Evolutionary conservation across 2,888 invertebrate genomes (phyloP), one percentile per base, ranked within the genome.

Genomic region (Cataglyphis altisquamis): DNA sequence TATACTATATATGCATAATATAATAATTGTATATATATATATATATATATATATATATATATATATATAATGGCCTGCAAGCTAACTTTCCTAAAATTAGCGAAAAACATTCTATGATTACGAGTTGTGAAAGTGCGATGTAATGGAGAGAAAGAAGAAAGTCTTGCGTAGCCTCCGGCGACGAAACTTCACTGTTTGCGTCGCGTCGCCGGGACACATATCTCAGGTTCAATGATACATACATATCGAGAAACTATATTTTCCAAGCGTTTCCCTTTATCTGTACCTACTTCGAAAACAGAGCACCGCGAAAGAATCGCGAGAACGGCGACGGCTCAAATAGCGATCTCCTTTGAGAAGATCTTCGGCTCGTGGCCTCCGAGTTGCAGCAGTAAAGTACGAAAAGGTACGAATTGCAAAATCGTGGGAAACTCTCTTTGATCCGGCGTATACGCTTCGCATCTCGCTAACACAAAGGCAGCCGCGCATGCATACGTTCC

Each of bases 361-460:
- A 88, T 84, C 72, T 80, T 80, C 32, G 73, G 62, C 55, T 66
- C 60, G 68, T 73, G 70, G 57, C 55, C 72, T 39, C 64, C 62
- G 57, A 52, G 63, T 67, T 73, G 52, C 72, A 45, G 72, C 82
- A 85, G 87, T 88, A 87, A 88, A 88, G 82, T 86, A 87, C 74
- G 89, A 89, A 84, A 41, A 77, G 86, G 80, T 87, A 67, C 84
- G 88, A 84, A 87, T 82, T 60, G 64, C 78, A 66, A 87, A 86
- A 86, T 86, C 87, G 82, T 25, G 70, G 87, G 72, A 85, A 85
- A 85, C 89, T 86, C 72, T 12, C 89, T 89, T 89, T 89, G 88
- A 88, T 88, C 88, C 87, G 55, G 32, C 84, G 67, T 87, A 83
- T 83, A 87, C 84, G 84, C 84, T 73, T 78, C 15, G 68, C 41